Percentiles rank a stretch among this genome's conserved stretches.
Evolutionary conservation across 1,140 invertebrate species (phyloP).

Genomic region (Idris sp.): DNA sequence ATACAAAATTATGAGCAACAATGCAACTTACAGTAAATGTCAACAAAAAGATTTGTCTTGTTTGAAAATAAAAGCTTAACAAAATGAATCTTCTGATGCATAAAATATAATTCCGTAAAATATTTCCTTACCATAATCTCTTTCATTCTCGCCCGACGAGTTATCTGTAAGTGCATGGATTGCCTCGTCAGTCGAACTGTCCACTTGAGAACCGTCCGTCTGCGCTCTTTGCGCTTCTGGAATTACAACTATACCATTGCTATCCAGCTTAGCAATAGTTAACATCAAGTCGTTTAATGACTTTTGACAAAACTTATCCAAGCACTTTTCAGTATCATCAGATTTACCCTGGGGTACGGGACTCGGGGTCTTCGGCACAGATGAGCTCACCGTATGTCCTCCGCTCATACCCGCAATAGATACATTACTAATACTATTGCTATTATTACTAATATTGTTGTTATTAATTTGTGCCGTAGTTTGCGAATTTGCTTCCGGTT

Average conservation of each 20-base stretch:
- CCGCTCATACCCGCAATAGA: conserved; percentile 43
- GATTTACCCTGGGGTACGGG: conserved; percentile 76
- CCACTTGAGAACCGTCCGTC: conserved; percentile 73
- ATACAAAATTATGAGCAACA: too few species aligned
- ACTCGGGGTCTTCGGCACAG: conserved; percentile 89
- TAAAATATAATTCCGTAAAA: too few species aligned
- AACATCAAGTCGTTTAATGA: conserved; percentile 90
- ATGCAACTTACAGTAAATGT: too few species aligned
- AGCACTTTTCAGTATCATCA: conserved; percentile 79
- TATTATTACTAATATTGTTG: conserved; percentile 59
- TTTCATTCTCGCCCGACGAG: conserved; percentile 65
- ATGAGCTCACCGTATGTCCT: conserved; percentile 83
- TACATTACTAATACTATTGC: conserved; percentile 41
- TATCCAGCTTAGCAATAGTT: conserved; percentile 89
- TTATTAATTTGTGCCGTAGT: conserved; percentile 71
- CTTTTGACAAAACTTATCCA: conserved; percentile 89
- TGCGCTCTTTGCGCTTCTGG: conserved; percentile 78
- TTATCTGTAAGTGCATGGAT: conserved; percentile 69
- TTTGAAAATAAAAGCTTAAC: too few species aligned
- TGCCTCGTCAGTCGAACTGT: conserved; percentile 75
- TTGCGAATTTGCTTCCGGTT: conserved; percentile 63
- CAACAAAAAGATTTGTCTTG: too few species aligned
- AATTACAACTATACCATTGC: conserved; percentile 87
- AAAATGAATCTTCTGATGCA: too few species aligned
- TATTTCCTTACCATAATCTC: conserved; percentile 35